phyloP scores from a whole-genome alignment of 2,797 vertebrate species.

The Schizopygopsis pylzovi region DNA sequence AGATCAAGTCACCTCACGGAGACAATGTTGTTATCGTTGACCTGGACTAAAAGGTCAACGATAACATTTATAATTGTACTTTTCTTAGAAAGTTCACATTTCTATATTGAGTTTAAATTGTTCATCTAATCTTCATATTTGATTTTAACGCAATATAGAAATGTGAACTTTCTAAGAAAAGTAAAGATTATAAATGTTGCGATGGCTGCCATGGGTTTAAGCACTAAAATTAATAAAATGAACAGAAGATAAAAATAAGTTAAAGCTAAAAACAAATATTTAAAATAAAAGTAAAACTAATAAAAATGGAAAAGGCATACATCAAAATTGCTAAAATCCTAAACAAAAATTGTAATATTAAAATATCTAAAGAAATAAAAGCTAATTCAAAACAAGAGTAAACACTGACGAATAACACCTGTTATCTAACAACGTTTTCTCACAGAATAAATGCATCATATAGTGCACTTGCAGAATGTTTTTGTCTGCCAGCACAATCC shows the following conservation, averaged over 20 bases:
- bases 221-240: background rate
- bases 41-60: background rate
- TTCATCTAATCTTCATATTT: too few relatives aligned
- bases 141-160: too few relatives aligned
- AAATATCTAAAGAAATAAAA: too few relatives aligned
- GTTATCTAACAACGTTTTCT: too few relatives aligned
- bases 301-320: background rate
- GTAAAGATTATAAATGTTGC: too few relatives aligned
- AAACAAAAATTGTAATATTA: too few relatives aligned
- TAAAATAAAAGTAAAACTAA: background rate
- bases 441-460: background rate
- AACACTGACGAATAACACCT: too few relatives aligned
- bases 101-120: too few relatives aligned
- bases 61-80: too few relatives aligned
- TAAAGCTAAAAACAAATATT: constrained; percentile 1
- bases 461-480: background rate
- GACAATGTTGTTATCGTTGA: background rate
- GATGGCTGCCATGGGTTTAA: too few relatives aligned
- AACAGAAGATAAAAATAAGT: background rate
- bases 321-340: background rate
- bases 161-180: background rate
- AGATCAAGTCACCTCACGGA: background rate
- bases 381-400: too few relatives aligned
- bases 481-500: background rate
- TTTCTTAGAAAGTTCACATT: background rate